Evolutionary conservation across 2,113 vertebrate species (phyloP), one percentile per base, ranked within the genome.

Genomic region (Cyanistes caeruleus): DNA sequence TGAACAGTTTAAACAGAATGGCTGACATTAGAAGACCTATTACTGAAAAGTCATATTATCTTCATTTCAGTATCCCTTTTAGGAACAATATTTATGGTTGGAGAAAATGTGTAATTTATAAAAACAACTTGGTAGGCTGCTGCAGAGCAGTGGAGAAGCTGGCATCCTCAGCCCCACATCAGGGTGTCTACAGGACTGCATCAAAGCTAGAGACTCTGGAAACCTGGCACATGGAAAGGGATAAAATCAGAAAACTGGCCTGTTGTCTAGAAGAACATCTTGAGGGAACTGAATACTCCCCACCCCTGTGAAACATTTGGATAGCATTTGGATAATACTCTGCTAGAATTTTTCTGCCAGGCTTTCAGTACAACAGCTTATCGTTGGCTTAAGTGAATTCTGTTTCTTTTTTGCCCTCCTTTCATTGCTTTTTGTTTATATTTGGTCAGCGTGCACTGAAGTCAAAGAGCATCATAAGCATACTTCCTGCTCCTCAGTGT

Each of bases 1-100:
- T 20, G 96, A 95, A 84, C 60, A 81, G 87, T 91, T 97, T 96
- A 97, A 96, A 95, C 83, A 83, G 88, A 95, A 89, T 46, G 82
- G 84, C 59, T 96, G 90, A 91, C 90, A 70, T 82, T 53, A 83
- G 68, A 74, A 75, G 83, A 67, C 73, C 67, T 73, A 81, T 64
- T 84, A 84, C 33, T 39, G 37, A 95, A 84, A 68, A 78, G 80
- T 27, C 81, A 20, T 65, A 90, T 93, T 96, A 81, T 93, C 82
- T 85, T 88, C 74, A 78, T 92, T 95, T 95, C 94, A 90, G 76
- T 95, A 89, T 53, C 67, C 77, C 82, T 89, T 67, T 91, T 92
- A 96, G 77, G 27, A 72, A 17, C 30, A 91, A 55, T 87, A 93
- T 95, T 65, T 94, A 93, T 88, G 60, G 81, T 93, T 95, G 69